Evolutionary conservation across 2,888 invertebrate genomes (phyloP), one percentile per base, ranked within the genome.

Genomic region (Perithous albicinctus): DNA sequence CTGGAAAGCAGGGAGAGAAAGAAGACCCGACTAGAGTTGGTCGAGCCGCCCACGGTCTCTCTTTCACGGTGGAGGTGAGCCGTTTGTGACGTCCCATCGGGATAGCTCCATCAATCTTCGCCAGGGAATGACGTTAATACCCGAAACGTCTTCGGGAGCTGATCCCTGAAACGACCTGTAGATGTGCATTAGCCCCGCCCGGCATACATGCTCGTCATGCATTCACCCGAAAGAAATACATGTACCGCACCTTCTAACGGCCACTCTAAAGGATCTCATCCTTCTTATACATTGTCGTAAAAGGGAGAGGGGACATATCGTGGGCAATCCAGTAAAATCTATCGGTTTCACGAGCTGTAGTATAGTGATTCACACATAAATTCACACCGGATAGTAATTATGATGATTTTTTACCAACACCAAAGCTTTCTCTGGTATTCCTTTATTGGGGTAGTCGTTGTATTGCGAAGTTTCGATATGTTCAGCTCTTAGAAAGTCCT

Each of bases 111-210:
- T 91, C 91, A 91, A 91, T 91, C 91, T 91, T 91, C 90, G 87
- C 86, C 89, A 87, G 86, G 88, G 89, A 87, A 89, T 90, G 91
- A 91, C 90, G 90, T 87, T 91, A 90, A 91, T 91, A 90, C 91
- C 88, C 86, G 84, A 74, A 87, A 86, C 88, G 87, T 89, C 87
- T 87, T 86, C 29, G 56, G 38, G 64, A 54, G 73, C 66, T 75
- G 78, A 79, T 82, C 77, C 73, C 73, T 79, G 78, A 76, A 76
- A 78, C 72, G 78, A 43, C 78, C 82, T 78, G 77, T 76, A 79
- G 67, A 59, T 67, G 70, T 72, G 78, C 70, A 64, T 72, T 64
- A 66, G 78, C 54, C 38, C 41, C 15, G 8, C 8, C 7, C 66
- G 54, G 43, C 72, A 18, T 51, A 4, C 26, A 20, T 38, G 15